Percentiles rank a stretch among this genome's conserved stretches.
These are phyloP conservation scores for Nothobranchius kuhntae DNA, from an alignment of 2,113 vertebrate genomes.

Conservation along the genomic window DNA sequence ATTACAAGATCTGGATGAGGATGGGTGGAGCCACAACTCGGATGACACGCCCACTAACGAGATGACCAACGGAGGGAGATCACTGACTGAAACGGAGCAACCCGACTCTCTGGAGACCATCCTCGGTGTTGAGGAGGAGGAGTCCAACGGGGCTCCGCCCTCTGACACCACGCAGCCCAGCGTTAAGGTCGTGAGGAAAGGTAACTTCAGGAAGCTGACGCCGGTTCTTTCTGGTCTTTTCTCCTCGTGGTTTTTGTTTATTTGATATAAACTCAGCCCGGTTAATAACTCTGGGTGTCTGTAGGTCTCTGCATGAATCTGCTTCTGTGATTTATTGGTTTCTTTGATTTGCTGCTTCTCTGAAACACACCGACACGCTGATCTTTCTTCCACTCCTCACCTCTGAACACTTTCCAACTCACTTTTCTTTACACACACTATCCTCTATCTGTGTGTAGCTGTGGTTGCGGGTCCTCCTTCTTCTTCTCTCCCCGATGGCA, in stretches of 20 bases:
- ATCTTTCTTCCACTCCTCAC: background rate
- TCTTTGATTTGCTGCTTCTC: slow-evolving; percentile 25
- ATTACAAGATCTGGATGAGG: slow-evolving; percentile 67
- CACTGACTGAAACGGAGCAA: slow-evolving; percentile 28
- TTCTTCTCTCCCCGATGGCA: slow-evolving; percentile 77
- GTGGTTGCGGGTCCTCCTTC: slow-evolving; percentile 74
- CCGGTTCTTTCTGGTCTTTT: too few species aligned
- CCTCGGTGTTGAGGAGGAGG: slow-evolving; percentile 31
- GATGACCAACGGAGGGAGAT: slow-evolving; percentile 54
- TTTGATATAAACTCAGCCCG: background rate
- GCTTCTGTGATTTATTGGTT: slow-evolving; percentile 37
- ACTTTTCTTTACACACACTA: slow-evolving; percentile 47
- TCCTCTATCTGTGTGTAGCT: slow-evolving; percentile 70
- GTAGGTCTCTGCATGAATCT: slow-evolving; percentile 61
- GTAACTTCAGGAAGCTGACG: slow-evolving; percentile 47
- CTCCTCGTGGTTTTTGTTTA: too few species aligned
- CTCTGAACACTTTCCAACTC: slow-evolving; percentile 17
- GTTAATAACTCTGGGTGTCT: slow-evolving; percentile 12
- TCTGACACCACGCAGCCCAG: slow-evolving; percentile 16
- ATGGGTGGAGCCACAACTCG: slow-evolving; percentile 73
- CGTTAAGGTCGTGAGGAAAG: slow-evolving; percentile 75
- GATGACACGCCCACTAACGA: slow-evolving; percentile 78
- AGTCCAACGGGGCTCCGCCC: slow-evolving; percentile 35
- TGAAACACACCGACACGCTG: background rate
- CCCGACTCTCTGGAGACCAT: slow-evolving; percentile 51